phyloP scores from a whole-genome alignment of 2,797 vertebrate species.

The Podargus strigoides region DNA sequence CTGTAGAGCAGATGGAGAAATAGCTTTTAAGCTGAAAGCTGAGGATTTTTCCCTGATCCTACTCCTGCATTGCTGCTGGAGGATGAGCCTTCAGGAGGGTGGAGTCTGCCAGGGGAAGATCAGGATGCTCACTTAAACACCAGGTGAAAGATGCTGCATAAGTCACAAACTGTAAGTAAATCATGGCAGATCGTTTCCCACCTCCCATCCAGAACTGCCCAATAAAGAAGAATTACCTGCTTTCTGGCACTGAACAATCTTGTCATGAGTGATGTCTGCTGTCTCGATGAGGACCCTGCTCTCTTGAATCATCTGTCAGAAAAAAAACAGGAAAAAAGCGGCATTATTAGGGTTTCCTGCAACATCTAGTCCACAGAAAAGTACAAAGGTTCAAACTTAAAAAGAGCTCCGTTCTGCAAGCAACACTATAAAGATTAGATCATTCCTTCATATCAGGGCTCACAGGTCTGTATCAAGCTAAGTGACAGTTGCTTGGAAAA shows the following conservation, averaged over 20 bases:
- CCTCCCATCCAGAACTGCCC: neutral
- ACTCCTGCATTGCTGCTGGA: neutral
- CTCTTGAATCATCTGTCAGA: constrained; percentile 89
- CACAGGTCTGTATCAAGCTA: neutral
- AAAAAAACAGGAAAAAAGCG: constrained; percentile 24
- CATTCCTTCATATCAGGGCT: neutral
- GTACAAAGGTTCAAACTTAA: neutral
- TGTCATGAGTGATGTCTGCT: constrained; percentile 86
- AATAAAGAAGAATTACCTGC: constrained; percentile 79
- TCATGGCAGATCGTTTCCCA: neutral
- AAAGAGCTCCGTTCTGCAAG: neutral
- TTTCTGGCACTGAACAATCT: constrained; percentile 91
- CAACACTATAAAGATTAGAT: neutral
- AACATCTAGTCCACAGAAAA: neutral
- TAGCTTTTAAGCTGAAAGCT: neutral
- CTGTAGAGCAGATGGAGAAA: neutral
- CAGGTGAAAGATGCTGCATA: neutral
- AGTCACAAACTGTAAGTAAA: neutral
- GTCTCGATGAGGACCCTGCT: constrained; percentile 90
- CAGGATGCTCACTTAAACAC: neutral
- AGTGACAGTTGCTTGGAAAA: neutral
- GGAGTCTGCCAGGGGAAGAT: neutral
- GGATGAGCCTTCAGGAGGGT: neutral
- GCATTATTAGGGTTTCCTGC: neutral
- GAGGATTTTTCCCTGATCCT: neutral